phyloP scores from a whole-genome alignment of 1,140 invertebrate genomes.

The Arctopsyche grandis region DNA sequence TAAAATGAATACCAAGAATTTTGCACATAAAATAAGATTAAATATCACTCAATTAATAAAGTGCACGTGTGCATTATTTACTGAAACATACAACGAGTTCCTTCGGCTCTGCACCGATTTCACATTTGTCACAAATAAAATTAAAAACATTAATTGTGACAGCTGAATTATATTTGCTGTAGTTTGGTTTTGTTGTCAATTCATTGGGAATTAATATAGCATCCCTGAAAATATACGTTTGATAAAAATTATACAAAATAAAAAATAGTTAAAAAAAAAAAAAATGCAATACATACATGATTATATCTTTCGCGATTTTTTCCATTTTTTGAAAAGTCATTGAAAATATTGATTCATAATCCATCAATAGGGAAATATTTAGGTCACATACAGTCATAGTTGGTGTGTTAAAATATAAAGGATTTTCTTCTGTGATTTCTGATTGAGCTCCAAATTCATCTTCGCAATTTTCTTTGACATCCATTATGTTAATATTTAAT shows the following conservation, averaged over 20 bases:
- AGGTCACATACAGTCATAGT: too few species aligned
- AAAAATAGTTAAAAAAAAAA: background rate
- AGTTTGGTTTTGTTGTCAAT: background rate
- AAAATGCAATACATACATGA: background rate
- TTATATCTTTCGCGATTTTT: background rate
- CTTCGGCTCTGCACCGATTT: background rate
- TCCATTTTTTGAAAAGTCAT: too few species aligned
- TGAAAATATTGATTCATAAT: too few species aligned
- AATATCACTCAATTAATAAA: background rate
- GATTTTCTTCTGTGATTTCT: too few species aligned
- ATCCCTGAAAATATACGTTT: background rate
- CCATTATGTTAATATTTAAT: background rate
- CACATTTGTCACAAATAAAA: conserved; percentile 15
- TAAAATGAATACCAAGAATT: background rate
- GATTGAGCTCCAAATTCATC: background rate
- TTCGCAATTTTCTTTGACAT: background rate
- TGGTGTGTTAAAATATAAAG: too few species aligned
- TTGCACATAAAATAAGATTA: background rate
- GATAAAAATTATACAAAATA: too few species aligned
- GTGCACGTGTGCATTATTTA: background rate
- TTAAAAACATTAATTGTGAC: background rate
- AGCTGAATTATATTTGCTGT: background rate
- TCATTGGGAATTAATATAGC: background rate
- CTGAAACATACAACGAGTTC: conserved; percentile 11
- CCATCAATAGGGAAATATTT: too few species aligned